Evolutionary conservation across 2,797 vertebrate genomes (phyloP).

Genomic region (Pseudotriccus pelzelni): DNA sequence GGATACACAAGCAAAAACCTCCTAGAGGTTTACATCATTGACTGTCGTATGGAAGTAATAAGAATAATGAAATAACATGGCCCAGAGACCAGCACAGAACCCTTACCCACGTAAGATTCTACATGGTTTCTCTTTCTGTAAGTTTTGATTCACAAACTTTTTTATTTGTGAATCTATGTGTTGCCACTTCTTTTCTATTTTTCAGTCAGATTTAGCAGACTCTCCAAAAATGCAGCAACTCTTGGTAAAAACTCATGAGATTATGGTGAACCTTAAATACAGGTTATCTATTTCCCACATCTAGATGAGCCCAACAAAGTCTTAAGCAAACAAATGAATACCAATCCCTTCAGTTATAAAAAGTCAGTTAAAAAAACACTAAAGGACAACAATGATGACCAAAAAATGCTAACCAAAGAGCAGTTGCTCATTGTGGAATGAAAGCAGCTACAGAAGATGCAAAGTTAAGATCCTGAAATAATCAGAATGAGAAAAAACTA

Average conservation of each 20-base stretch:
- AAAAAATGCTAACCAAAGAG: not conserved
- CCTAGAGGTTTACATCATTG: not conserved
- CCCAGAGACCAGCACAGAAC: not conserved
- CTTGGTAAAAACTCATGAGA: not conserved
- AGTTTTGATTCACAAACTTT: not conserved
- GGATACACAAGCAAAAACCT: accelerated
- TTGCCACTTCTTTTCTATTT: accelerated
- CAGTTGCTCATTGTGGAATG: not conserved
- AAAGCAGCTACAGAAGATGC: not conserved
- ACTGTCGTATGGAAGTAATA: not conserved
- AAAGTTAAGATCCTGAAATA: not conserved
- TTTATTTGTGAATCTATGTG: not conserved
- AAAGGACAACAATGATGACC: not conserved
- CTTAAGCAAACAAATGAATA: not conserved
- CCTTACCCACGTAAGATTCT: not conserved
- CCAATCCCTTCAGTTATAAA: not conserved
- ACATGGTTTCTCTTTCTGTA: not conserved
- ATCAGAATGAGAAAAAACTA: not conserved
- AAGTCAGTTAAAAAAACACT: not conserved
- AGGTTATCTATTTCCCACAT: not conserved
- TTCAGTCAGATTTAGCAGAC: not conserved
- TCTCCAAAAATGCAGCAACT: not conserved
- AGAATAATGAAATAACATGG: not conserved
- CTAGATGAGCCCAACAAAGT: accelerated
- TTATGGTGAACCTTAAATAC: not conserved